Base-by-base conservation (phyloP, 2,888 invertebrate genomes). In the Brachypalpus laphriformis region DNA sequence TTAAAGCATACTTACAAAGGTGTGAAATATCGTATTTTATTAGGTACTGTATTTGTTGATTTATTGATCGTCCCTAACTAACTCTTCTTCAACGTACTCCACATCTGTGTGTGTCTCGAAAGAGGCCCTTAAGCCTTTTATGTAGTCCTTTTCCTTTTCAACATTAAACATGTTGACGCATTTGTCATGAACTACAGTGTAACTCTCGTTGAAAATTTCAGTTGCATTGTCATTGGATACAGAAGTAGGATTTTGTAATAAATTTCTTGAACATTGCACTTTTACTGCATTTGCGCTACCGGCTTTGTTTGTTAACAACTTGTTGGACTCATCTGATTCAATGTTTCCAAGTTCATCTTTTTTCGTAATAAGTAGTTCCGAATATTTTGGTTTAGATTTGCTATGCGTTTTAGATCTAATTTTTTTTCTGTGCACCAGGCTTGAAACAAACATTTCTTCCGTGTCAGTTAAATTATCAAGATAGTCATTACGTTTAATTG, bases 91-190 rank as follows among this genome's bases (percentile, higher is more conserved):
- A 61, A 93, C 89, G 88, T 93, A 94, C 89, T 94, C 94, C 63
- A 93, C 89, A 89, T 94, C 94, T 3, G 94, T 94, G 61, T 92
- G 89, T 25, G 90, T 90, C 68, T 93, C 93, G 28, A 90, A 89
- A 16, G 88, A 88, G 70, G 90, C 92, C 57, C 90, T 90, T 81
- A 92, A 91, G 56, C 93, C 93, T 89, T 94, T 94, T 8, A 94
- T 90, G 88, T 93, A 93, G 88, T 92, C 89, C 72, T 92, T 92
- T 88, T 93, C 93, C 9, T 92, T 89, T 40, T 93, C 92, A 3
- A 91, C 86, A 89, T 93, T 91, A 80, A 93, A 92, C 66, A 92
- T 91, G 63, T 91, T 91, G 9, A 90, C 90, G 66, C 90, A 91
- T 87, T 92, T 92, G 49, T 92, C 92, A 80, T 92, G 91, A 3